These are phyloP conservation scores for Microcebus jonahi DNA, from an alignment of 2,113 vertebrate genomes.

Conservation along the genomic window DNA sequence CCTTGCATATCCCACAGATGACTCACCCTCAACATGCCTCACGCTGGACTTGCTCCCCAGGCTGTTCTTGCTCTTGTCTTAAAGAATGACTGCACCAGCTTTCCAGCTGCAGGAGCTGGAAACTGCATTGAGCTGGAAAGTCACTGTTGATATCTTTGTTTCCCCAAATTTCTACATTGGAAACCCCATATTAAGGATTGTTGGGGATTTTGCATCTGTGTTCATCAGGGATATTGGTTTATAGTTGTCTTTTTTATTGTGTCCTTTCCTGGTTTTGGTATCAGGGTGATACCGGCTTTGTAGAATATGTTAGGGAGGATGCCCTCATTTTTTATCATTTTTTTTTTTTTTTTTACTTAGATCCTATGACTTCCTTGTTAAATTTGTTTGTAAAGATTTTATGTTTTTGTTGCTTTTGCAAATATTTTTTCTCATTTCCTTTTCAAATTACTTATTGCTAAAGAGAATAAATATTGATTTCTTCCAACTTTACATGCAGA, in stretches of 20 bases:
- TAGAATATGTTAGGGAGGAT: too few relatives aligned
- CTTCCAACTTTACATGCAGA: background rate
- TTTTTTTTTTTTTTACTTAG: background rate
- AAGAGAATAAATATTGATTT: slow-evolving; percentile 8
- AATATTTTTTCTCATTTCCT: background rate
- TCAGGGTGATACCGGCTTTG: too few relatives aligned
- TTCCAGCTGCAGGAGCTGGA: background rate
- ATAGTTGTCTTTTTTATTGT: too few relatives aligned
- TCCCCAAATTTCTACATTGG: background rate
- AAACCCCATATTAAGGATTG: background rate
- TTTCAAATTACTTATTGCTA: background rate
- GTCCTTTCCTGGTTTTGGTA: too few relatives aligned
- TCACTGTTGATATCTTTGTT: background rate
- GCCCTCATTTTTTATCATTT: too few relatives aligned
- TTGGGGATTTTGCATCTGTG: too few relatives aligned
- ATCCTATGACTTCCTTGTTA: background rate
- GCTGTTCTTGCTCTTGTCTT: background rate
- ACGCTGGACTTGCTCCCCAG: background rate
- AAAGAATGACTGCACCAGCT: background rate
- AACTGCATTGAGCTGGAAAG: background rate
- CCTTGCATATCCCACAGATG: background rate
- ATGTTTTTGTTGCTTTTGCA: background rate
- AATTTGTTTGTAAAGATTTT: background rate
- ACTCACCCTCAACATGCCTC: fast-evolving
- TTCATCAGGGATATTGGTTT: too few relatives aligned